A percentile compares a stretch with the other conserved stretches of the same genome.
Evolutionary conservation across 2,797 vertebrate genomes (phyloP).

Genomic region (Synanceia verrucosa): DNA sequence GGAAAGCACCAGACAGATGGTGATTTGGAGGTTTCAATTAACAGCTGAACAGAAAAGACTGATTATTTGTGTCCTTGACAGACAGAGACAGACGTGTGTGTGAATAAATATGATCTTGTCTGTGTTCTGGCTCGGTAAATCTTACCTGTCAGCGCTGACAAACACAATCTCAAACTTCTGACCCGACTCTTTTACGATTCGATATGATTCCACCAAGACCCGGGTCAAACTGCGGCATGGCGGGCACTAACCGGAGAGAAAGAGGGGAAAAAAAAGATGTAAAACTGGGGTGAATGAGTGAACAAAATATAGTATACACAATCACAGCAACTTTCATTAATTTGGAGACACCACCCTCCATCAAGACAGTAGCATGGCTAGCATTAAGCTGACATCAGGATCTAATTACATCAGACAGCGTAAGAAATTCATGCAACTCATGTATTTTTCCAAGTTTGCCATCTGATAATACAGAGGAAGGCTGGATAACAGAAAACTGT

Average conservation of each 20-base stretch:
- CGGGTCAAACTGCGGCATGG: slow-evolving; percentile 95
- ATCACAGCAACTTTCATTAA: background rate
- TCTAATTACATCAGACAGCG: background rate
- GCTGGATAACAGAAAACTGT: background rate
- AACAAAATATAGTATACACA: background rate
- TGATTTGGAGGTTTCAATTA: background rate
- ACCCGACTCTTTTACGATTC: slow-evolving; percentile 92
- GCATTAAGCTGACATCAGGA: slow-evolving; percentile 62
- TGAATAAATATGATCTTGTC: background rate
- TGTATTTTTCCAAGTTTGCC: background rate
- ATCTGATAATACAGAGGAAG: background rate
- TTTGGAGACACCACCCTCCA: slow-evolving; percentile 18
- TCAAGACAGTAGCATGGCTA: slow-evolving; percentile 44
- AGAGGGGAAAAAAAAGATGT: background rate
- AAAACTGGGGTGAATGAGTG: background rate
- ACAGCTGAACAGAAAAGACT: background rate
- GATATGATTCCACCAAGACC: slow-evolving; percentile 94
- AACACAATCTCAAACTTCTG: slow-evolving; percentile 99
- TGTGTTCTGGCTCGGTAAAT: background rate
- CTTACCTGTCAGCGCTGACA: slow-evolving; percentile 96
- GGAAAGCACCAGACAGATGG: background rate
- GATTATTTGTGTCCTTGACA: background rate
- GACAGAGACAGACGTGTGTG: background rate
- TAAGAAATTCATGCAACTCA: background rate
- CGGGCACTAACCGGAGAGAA: slow-evolving; percentile 85